Evolutionary conservation across 2,113 vertebrate genomes (phyloP), one percentile per base, ranked within the genome.

Genomic region (Microtus pennsylvanicus): DNA sequence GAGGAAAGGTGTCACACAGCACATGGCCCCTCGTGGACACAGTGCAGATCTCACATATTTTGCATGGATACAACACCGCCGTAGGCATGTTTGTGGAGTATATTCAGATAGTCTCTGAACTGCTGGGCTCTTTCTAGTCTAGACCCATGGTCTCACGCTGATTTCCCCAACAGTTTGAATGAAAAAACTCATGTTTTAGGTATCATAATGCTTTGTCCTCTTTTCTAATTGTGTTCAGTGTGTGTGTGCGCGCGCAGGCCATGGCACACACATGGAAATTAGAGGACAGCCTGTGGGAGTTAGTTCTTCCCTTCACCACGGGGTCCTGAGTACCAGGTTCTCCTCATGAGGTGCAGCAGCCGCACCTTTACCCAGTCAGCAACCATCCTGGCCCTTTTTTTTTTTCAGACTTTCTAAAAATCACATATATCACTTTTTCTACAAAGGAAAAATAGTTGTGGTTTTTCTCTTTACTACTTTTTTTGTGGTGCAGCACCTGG

Each of bases 61-160:
- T 26, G 22, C 24, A 69, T 33, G 67, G 67, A 33, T 33, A 69
- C 67, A 33, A 14, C 67, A 69, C 28, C 5, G 12, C 5, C 28
- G 6, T 74, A 74, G 52, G 8, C 38, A 14, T 22, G 0, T 89
- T 26, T 5, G 0, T 5, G 14, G 42, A 52, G 6, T 0, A 13
- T 65, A 76, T 91, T 55, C 35, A 61, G 24, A 30, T 52, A 19
- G 47, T 4, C 58, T 95, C 85, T 50, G 38, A 50, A 35, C 77
- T 38, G 30, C 38, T 28, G 4, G 35, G 45, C 74, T 58, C 0
- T 50, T 93, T 74, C 72, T 75, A 14, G 63, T 69, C 69, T 69
- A 24, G 26, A 90, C 21, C 42, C 52, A 61, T n/a, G 24, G 74
- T 50, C 69, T 50, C 86, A 26, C 50, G 22, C 55, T 78, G 38